phyloP scores from a whole-genome alignment of 2,113 vertebrate genomes.

The Emydura subglobosa region DNA sequence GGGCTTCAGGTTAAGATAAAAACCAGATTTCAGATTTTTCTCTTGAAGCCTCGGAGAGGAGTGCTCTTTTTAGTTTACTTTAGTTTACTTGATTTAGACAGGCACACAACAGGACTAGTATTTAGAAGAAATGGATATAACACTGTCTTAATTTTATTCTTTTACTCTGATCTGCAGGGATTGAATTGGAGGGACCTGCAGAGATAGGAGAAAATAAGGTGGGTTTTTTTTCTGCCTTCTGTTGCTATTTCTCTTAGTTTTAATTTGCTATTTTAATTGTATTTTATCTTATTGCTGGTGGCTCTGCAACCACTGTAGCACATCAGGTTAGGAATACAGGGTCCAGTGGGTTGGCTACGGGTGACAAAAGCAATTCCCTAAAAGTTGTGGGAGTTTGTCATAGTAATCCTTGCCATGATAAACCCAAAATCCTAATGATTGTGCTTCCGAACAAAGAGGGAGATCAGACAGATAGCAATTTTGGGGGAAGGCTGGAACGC shows the following conservation, averaged over 20 bases:
- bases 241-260: not conserved
- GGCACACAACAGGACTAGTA: not conserved
- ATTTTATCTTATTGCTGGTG: not conserved
- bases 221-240: not conserved
- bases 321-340: not conserved
- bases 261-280: not conserved
- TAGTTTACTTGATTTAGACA: not conserved
- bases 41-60: not conserved
- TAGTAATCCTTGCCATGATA: not conserved
- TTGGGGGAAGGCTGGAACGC: not conserved
- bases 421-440: not conserved
- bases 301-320: not conserved
- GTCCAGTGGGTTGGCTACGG: rapidly evolving
- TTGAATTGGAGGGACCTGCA: not conserved
- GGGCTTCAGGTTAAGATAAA: not conserved
- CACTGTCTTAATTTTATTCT: not conserved
- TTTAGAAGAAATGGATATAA: not conserved
- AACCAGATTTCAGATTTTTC: not conserved
- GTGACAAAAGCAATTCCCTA: not conserved
- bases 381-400: not conserved
- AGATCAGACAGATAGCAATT: not conserved
- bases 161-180: not conserved
- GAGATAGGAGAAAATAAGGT: not conserved
- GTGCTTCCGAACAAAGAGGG: not conserved
- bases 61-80: not conserved